Base-by-base conservation (phyloP, 1,140 invertebrate genomes). In the Meloidogyne floridensis region DNA sequence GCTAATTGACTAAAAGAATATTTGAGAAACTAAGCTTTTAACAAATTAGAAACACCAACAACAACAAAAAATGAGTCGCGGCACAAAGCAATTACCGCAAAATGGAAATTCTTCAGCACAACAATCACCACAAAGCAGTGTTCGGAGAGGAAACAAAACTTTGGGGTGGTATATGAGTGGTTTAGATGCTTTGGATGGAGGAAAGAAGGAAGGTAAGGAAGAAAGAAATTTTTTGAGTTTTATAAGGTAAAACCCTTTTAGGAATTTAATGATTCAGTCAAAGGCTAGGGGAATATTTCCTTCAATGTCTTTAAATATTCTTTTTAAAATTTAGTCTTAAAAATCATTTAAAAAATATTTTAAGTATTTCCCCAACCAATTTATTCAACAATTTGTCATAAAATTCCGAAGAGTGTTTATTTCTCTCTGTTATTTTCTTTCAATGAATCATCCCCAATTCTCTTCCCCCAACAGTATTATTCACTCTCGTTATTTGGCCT, bases 111-210 rank as follows among this genome's bases (percentile, higher is more conserved):
- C 54, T 79, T 79, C 77, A 32, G 20, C 43, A 71, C 56, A 69
- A 51, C 77, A 72, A 53, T 71, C 77, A 42, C 77, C 77, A 20
- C 59, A 65, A 65, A 65, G n/a, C n/a, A 65, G 6, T 18, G 15
- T 15, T 65, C 11, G 80, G 71, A 20, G 80, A 42, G 80, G 75
- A 51, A 81, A 81, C 75, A 81, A 80, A 75, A 80, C 75, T 18
- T 56, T 80, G 73, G 65, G 72, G 8, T 81, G 75, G 77, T 81
- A 80, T 54, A 18, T 81, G n/a, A 76, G 75, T 53, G 65, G 71
- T 53, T 8, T 47, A 10, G 74, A 80, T 59, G 70, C 78, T 42
- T 53, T 32, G 4, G 72, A 72, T 65, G 42, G 54, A 42, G 51
- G 69, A 56, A 18, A 43, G 8, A 54, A 69, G 32, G 43, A 69